Evolutionary conservation across 2,113 vertebrate genomes (phyloP), one percentile per base, ranked within the genome.

Genomic region (Atlantisia rogersi): DNA sequence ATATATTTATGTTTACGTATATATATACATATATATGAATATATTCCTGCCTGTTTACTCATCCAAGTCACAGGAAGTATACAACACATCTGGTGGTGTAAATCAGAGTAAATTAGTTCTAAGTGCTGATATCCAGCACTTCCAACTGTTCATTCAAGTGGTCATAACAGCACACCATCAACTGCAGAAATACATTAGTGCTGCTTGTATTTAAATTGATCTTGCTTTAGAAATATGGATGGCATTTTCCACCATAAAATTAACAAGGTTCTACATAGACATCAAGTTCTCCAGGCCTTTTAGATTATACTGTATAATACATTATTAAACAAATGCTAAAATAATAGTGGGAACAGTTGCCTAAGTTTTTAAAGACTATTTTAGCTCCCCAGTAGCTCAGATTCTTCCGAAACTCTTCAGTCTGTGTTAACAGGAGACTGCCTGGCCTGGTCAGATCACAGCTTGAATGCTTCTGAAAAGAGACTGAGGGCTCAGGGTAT

Each of bases 391-490:
- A 18, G 14, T 48, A 69, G 11, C 6, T 46, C 31, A 73, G 15
- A 67, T 65, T 77, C 11, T 71, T 90, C 11, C 31, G 20, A 5
- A 53, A 4, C 28, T 79, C 4, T 24, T 25, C 59, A 77, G 19
- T 4, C 18, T 55, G 12, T n/a, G 7, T 68, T 94, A 39, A 22
- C 11, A 68, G 19, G 7, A 87, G 15, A 65, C 37, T 82, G 17
- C 24, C 10, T 0, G 0, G 9, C 16, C 32, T 53, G 24, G 32
- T 8, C 8, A 53, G 87, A 13, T 37, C 31, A 85, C 1, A 25
- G 14, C 4, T 82, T 65, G 11, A 86, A 48, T 7, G 2, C 7
- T 22, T 64, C 58, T 85, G 53, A 53, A 73, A 84, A 60, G 28
- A 32, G 44, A 40, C 4, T 16, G 11, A 62, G 8, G 12, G 76